These are phyloP conservation scores for Dicyrtoma fusca DNA, from an alignment of 2,888 invertebrate species.

Conservation along the genomic window DNA sequence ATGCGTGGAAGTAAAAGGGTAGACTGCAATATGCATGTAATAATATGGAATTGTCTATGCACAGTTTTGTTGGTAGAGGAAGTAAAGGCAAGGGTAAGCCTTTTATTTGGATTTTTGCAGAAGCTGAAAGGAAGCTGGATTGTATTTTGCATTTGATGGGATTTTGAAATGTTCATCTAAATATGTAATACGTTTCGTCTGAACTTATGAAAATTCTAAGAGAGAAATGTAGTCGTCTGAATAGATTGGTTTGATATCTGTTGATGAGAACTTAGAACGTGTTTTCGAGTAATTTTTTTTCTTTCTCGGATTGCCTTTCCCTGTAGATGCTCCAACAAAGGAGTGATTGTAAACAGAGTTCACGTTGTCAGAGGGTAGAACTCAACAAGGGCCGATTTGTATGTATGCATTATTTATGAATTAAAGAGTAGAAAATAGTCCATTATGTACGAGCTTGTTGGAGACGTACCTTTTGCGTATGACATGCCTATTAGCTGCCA, in stretches of 20 bases:
- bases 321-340: background rate
- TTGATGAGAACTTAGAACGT: slow-evolving; percentile 32
- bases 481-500: slow-evolving; percentile 52
- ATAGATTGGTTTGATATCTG: background rate
- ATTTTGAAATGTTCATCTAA: slow-evolving; percentile 13
- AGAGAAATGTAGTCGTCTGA: slow-evolving; percentile 1
- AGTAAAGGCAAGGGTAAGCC: no score
- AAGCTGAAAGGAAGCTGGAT: no score
- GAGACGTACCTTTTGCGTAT: slow-evolving; percentile 47
- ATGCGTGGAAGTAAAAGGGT: no score
- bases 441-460: slow-evolving; percentile 2
- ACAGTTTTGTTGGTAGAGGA: no score
- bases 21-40: no score
- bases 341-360: background rate
- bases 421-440: slow-evolving; percentile 38
- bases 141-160: slow-evolving; percentile 19
- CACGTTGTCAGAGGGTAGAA: slow-evolving; percentile 1
- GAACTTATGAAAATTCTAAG: background rate
- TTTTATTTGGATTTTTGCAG: no score
- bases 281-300: slow-evolving; percentile 22
- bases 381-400: slow-evolving; percentile 13
- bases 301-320: background rate
- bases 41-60: no score
- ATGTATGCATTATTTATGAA: slow-evolving; percentile 54
- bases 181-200: background rate